A percentile compares a stretch with the other conserved stretches of the same genome.
Conservation (phyloP, 1,140 invertebrate genomes). For the Pachypeltis micranthus region DNA sequence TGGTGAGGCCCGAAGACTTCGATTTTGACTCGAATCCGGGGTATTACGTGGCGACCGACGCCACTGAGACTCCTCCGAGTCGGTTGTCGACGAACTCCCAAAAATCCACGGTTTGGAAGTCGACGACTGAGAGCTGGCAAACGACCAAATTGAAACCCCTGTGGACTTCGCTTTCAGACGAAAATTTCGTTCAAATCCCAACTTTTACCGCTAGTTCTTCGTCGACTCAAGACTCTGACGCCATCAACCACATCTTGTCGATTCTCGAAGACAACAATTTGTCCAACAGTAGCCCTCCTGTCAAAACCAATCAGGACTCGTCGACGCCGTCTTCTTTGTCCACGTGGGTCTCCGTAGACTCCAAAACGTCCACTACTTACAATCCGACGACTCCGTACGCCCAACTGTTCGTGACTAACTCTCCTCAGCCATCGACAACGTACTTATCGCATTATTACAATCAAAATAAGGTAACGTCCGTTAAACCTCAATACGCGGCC, state of each 20-base stretch:
- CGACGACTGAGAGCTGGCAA: constrained; percentile 10
- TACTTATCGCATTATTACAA: constrained; percentile 28
- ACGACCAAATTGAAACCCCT: background rate
- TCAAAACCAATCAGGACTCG: constrained; percentile 16
- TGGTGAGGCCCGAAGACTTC: constrained; percentile 48
- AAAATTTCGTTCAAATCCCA: constrained; percentile 40
- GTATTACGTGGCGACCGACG: constrained; percentile 1
- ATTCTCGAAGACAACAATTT: constrained; percentile 33
- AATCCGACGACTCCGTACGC: constrained; percentile 25
- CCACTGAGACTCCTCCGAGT: constrained; percentile 2
- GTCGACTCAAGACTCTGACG: constrained; percentile 32
- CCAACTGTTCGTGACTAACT: constrained; percentile 21
- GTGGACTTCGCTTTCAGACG: constrained; percentile 23
- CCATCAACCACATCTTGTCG: constrained; percentile 37
- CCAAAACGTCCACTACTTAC: constrained; percentile 26
- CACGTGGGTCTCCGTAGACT: constrained; percentile 40
- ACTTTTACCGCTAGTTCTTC: constrained; percentile 39
- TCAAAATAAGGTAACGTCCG: constrained; percentile 34
- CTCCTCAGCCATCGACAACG: constrained; percentile 19
- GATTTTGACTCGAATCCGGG: constrained; percentile 22
- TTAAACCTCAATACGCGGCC: constrained; percentile 14
- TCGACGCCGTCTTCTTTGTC: constrained; percentile 36
- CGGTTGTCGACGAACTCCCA: constrained; percentile 15
- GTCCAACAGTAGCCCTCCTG: too few species aligned
- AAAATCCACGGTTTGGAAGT: constrained; percentile 16